These are phyloP conservation scores for Drosophila repletoides DNA, from an alignment of 1,140 invertebrate species.

Conservation along the genomic window DNA sequence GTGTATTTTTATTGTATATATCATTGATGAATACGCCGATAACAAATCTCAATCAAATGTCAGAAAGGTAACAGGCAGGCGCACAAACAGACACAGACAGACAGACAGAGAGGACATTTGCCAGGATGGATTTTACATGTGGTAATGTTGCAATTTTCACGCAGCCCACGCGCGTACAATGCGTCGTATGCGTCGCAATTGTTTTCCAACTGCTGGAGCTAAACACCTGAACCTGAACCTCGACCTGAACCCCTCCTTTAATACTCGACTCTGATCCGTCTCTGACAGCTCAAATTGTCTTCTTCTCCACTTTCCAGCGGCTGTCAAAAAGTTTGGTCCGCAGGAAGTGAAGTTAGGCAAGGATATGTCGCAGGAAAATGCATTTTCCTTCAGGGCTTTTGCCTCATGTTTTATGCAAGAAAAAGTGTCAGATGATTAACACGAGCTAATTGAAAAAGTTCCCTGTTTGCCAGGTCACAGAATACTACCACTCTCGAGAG, in stretches of 20 bases:
- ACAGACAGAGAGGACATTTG: background rate
- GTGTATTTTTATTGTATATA: conserved; percentile 81
- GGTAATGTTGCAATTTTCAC: conserved; percentile 81
- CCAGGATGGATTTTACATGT: conserved; percentile 38
- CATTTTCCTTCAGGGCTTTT: conserved; percentile 12
- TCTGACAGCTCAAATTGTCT: conserved; percentile 80
- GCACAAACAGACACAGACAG: conserved; percentile 18
- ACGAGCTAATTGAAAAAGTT: conserved; percentile 36
- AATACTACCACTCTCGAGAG: too few species aligned
- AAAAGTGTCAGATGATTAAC: conserved; percentile 4
- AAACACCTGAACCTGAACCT: background rate
- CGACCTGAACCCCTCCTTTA: conserved; percentile 10
- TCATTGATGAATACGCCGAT: conserved; percentile 82
- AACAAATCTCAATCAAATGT: conserved; percentile 83
- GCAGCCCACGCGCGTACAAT: conserved; percentile 55
- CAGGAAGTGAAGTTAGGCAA: background rate
- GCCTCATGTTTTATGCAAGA: conserved; percentile 23
- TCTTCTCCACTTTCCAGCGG: conserved; percentile 58
- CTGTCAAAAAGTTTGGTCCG: conserved; percentile 44
- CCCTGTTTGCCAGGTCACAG: too few species aligned
- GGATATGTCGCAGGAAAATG: too few species aligned
- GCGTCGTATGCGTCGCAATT: conserved; percentile 77
- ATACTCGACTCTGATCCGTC: background rate
- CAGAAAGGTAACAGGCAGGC: conserved; percentile 82
- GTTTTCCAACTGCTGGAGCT: conserved; percentile 47